Percentiles rank a stretch among this genome's conserved stretches.
phyloP scores from a whole-genome alignment of 2,888 invertebrate species.

The Alcis repandata region DNA sequence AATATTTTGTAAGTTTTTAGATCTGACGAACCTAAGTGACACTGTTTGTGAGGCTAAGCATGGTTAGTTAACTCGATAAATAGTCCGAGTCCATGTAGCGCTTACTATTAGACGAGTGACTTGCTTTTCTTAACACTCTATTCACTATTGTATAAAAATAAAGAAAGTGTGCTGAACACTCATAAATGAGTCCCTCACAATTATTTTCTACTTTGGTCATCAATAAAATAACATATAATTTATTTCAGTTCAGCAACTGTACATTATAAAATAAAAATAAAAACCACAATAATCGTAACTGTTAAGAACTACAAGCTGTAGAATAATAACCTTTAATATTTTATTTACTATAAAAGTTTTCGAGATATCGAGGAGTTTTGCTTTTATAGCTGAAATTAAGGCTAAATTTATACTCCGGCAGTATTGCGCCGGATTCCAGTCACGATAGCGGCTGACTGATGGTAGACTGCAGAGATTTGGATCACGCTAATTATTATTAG shows the following conservation, averaged over 20 bases:
- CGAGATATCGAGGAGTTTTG: slow-evolving; percentile 6
- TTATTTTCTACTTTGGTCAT: too few relatives aligned
- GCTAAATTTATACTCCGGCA: slow-evolving; percentile 28
- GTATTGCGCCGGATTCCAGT: slow-evolving; percentile 21
- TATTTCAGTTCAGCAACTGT: background rate
- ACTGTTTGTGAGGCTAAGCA: too few relatives aligned
- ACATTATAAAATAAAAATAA: background rate
- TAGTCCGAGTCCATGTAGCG: too few relatives aligned
- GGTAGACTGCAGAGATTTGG: slow-evolving; percentile 6
- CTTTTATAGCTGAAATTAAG: slow-evolving; percentile 33
- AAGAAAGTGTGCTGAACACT: too few relatives aligned
- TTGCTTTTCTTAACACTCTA: too few relatives aligned
- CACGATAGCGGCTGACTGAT: slow-evolving; percentile 26
- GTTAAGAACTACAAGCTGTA: background rate
- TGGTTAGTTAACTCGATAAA: too few relatives aligned
- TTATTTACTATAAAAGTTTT: slow-evolving; percentile 11
- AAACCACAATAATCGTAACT: slow-evolving; percentile 4
- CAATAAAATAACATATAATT: too few relatives aligned
- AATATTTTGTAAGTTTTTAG: too few relatives aligned
- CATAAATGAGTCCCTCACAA: too few relatives aligned
- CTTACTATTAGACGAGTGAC: too few relatives aligned
- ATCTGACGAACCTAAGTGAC: too few relatives aligned
- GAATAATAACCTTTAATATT: slow-evolving; percentile 9
- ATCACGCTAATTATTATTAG: slow-evolving; percentile 4
- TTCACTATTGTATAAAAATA: too few relatives aligned